Conservation (phyloP, 2,888 invertebrate species). For the Drosophila fulvimacula region DNA sequence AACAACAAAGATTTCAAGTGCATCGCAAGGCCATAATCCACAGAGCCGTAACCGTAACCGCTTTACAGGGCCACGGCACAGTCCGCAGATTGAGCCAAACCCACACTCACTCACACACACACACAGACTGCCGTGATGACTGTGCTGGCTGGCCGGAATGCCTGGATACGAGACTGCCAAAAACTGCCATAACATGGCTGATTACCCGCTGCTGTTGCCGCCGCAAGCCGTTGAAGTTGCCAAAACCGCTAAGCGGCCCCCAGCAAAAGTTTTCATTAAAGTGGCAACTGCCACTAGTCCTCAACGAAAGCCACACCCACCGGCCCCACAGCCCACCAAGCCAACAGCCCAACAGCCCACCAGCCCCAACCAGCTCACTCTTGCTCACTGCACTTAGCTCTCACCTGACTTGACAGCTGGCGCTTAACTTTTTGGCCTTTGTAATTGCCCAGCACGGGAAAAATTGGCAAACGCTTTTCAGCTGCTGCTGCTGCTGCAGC, state of each 20-base stretch:
- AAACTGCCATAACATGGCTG: constrained; percentile 65
- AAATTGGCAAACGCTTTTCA: constrained; percentile 48
- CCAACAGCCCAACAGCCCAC: neutral
- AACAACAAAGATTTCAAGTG: constrained; percentile 55
- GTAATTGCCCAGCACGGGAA: constrained; percentile 65
- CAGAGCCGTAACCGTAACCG: constrained; percentile 55
- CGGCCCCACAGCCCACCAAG: neutral
- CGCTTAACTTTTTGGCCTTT: constrained; percentile 69
- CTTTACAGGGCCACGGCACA: constrained; percentile 47
- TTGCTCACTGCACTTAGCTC: constrained; percentile 17
- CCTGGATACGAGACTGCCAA: constrained; percentile 44
- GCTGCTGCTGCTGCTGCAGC: constrained; percentile 21
- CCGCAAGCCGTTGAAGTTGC: constrained; percentile 53
- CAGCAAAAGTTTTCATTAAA: constrained; percentile 75
- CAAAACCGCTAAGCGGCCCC: constrained; percentile 72
- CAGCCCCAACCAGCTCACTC: neutral
- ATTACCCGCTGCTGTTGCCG: constrained; percentile 45
- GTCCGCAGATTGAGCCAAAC: constrained; percentile 46
- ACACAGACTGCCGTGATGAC: constrained; percentile 1
- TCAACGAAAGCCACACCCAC: constrained; percentile 8
- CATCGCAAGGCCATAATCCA: constrained; percentile 68
- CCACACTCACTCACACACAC: constrained; percentile 12
- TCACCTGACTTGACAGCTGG: constrained; percentile 56
- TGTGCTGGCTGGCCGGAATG: constrained; percentile 11
- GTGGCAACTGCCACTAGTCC: constrained; percentile 46